Evolutionary conservation across 1,140 invertebrate species (phyloP).

Genomic region (Pogonomyrmex californicus): DNA sequence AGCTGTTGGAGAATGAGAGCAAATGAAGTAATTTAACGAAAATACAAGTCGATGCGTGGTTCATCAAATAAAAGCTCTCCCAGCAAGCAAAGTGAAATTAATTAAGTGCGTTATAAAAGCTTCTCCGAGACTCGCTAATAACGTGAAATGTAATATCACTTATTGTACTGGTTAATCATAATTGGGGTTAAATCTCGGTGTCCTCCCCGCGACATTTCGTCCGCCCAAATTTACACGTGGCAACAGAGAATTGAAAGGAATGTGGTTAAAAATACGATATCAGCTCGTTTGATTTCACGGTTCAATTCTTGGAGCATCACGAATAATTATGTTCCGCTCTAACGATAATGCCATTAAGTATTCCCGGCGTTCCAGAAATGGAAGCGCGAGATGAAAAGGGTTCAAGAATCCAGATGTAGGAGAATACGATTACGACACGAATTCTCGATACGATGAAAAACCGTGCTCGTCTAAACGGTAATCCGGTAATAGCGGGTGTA

Average conservation of each 20-base stretch:
- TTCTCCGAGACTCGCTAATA: conserved; percentile 18
- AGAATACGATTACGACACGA: neutral
- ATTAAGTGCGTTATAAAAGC: conserved; percentile 20
- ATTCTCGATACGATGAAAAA: neutral
- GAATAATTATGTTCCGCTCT: conserved; percentile 42
- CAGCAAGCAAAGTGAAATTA: conserved; percentile 31
- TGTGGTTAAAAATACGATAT: conserved; percentile 51
- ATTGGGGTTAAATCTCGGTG: neutral
- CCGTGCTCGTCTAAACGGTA: neutral
- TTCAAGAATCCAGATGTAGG: conserved; percentile 38
- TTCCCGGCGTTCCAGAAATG: conserved; percentile 52
- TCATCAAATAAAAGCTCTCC: conserved; percentile 27
- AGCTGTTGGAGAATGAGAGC: conserved; percentile 20
- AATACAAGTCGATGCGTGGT: conserved; percentile 28
- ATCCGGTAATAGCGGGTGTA: neutral
- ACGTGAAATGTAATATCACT: conserved; percentile 31
- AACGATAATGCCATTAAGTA: conserved; percentile 41
- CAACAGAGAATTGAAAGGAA: conserved; percentile 41
- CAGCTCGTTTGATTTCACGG: conserved; percentile 4
- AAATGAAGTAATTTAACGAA: conserved; percentile 46
- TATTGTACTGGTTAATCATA: conserved; percentile 23
- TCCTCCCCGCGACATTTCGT: neutral
- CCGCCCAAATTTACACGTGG: conserved; percentile 4
- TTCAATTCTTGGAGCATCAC: conserved; percentile 36
- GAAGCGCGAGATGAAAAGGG: conserved; percentile 25